Conservation (phyloP, 2,888 invertebrate species). For the Limnephilus rhombicus region DNA sequence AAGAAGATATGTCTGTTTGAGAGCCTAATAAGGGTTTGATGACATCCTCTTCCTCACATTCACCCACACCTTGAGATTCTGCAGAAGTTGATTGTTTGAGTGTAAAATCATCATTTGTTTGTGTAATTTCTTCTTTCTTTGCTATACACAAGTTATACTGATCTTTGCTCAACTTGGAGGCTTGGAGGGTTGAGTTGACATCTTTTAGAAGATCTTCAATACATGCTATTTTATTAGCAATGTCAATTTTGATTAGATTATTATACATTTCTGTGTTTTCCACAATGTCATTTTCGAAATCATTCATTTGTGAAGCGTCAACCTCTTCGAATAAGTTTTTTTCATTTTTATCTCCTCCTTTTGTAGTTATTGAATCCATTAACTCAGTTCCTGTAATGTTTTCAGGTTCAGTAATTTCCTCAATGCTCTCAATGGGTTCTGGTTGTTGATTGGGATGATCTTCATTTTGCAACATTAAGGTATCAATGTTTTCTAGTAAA, state of each 20-base stretch:
- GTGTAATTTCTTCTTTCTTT: constrained; percentile 47
- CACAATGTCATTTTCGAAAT: constrained; percentile 70
- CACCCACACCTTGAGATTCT: constrained; percentile 43
- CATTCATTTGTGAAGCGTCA: background rate
- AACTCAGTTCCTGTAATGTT: background rate
- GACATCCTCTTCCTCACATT: constrained; percentile 44
- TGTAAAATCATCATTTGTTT: background rate
- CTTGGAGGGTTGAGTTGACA: constrained; percentile 74
- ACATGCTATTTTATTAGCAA: constrained; percentile 75
- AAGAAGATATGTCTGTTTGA: constrained; percentile 73
- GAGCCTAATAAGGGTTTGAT: constrained; percentile 62
- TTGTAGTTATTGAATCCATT: background rate
- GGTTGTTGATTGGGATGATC: background rate
- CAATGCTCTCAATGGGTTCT: background rate
- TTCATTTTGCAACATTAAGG: background rate
- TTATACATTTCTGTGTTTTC: constrained; percentile 72
- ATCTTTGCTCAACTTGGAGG: constrained; percentile 73
- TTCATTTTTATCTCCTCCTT: constrained; percentile 3
- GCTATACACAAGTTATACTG: constrained; percentile 67
- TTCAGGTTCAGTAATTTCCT: background rate
- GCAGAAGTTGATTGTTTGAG: background rate
- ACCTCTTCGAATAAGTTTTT: background rate
- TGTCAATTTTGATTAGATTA: constrained; percentile 72
- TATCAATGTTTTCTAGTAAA: constrained; percentile 51
- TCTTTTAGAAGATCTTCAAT: constrained; percentile 76